Percentiles rank a stretch among this genome's conserved stretches.
Conservation (phyloP, 2,888 invertebrate species). For the Drosophila demipolita region DNA sequence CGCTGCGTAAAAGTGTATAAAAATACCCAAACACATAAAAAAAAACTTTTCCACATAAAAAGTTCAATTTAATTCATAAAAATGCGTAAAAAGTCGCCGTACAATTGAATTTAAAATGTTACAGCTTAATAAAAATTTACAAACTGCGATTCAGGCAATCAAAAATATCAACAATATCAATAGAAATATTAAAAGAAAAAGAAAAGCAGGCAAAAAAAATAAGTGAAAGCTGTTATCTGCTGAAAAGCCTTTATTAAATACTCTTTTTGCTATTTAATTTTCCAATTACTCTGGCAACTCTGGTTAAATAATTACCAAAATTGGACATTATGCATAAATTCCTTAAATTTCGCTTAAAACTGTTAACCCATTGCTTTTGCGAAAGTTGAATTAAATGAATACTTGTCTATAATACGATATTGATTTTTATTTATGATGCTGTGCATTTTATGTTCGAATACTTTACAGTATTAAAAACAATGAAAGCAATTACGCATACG, state of each 20-base stretch:
- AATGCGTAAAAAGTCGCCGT: conserved; percentile 64
- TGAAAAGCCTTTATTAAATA: conserved; percentile 12
- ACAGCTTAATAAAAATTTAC: conserved; percentile 70
- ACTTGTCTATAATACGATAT: neutral
- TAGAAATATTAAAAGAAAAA: neutral
- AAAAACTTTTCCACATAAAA: conserved; percentile 72
- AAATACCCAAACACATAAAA: conserved; percentile 28
- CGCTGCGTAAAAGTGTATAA: conserved; percentile 57
- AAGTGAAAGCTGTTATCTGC: neutral
- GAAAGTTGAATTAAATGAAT: neutral
- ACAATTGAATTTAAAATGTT: conserved; percentile 80
- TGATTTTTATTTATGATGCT: neutral
- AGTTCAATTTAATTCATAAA: conserved; percentile 81
- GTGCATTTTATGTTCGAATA: conserved; percentile 4
- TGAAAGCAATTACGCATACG: conserved; percentile 75
- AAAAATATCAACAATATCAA: conserved; percentile 19
- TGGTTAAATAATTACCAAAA: neutral
- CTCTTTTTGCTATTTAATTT: conserved; percentile 1
- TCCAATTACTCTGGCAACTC: neutral
- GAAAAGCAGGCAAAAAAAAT: neutral
- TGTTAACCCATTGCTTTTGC: neutral
- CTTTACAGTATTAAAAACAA: conserved; percentile 14
- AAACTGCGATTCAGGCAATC: conserved; percentile 34
- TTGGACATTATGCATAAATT: neutral
- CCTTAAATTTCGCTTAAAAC: neutral